phyloP scores from a whole-genome alignment of 2,113 vertebrate genomes.

The Plestiodon gilberti region DNA sequence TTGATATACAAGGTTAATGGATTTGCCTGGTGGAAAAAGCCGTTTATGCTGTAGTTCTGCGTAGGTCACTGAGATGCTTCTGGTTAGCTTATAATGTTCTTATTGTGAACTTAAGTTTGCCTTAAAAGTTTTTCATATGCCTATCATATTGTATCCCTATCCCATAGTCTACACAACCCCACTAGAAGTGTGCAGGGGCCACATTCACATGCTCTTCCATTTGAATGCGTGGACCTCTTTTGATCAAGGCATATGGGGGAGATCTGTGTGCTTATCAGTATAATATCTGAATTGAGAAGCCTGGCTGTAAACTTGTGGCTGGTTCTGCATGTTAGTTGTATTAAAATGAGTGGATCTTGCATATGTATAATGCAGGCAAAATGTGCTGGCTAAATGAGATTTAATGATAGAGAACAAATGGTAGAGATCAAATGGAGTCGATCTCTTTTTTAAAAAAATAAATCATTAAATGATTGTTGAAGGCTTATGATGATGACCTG shows the following conservation, averaged over 20 bases:
- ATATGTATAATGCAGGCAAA: not conserved
- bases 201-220: not conserved
- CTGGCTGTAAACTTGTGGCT: not conserved
- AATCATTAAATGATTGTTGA: not conserved
- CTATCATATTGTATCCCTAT: not conserved
- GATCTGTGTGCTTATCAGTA: not conserved
- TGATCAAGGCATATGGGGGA: not conserved
- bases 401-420: not conserved
- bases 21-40: not conserved
- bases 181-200: too few species aligned
- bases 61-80: not conserved
- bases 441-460: not conserved
- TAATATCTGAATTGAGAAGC: not conserved
- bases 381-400: not conserved
- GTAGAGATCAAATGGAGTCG: not conserved
- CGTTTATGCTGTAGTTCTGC: fast-evolving
- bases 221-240: not conserved
- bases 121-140: not conserved
- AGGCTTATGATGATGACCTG: not conserved
- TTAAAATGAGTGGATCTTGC: not conserved
- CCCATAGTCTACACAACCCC: not conserved
- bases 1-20: not conserved
- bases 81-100: not conserved
- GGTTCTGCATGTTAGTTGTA: not conserved
- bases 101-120: not conserved